Conservation (phyloP, 2,797 vertebrate species). For the Chaenodraco wilsoni region DNA sequence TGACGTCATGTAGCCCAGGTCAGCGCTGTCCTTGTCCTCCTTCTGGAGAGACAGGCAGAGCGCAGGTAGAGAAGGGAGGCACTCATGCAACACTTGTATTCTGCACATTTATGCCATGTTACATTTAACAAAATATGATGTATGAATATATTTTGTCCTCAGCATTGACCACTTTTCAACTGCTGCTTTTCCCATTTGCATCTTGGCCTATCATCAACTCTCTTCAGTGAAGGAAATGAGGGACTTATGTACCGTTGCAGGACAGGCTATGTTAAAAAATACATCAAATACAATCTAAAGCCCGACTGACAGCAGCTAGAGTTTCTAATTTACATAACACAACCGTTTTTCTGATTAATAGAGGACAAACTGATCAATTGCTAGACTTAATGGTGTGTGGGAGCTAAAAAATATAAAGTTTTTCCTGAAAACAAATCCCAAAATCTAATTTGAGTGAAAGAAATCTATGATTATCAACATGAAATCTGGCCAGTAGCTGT, state of each 20-base stretch:
- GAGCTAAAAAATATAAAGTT: too few relatives aligned
- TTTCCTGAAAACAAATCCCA: background rate
- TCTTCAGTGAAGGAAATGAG: fast-evolving
- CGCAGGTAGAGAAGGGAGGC: background rate
- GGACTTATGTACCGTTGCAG: background rate
- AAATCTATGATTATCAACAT: too few relatives aligned
- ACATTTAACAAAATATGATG: background rate
- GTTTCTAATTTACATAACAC: background rate
- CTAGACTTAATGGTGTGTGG: background rate
- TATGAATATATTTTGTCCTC: background rate
- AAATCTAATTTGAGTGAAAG: background rate
- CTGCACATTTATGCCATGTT: background rate
- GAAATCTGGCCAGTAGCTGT: background rate
- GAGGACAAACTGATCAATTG: background rate
- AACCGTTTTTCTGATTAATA: background rate
- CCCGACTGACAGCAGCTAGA: background rate
- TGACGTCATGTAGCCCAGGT: constrained; percentile 79
- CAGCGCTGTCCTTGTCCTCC: constrained; percentile 63
- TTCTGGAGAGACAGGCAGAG: constrained; percentile 73
- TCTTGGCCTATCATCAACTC: background rate
- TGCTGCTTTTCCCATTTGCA: background rate
- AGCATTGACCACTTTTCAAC: background rate
- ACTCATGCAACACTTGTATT: background rate
- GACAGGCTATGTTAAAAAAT: background rate
- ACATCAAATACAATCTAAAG: background rate